Conservation (phyloP, 1,140 invertebrate genomes). For the Calosoma granatense region DNA sequence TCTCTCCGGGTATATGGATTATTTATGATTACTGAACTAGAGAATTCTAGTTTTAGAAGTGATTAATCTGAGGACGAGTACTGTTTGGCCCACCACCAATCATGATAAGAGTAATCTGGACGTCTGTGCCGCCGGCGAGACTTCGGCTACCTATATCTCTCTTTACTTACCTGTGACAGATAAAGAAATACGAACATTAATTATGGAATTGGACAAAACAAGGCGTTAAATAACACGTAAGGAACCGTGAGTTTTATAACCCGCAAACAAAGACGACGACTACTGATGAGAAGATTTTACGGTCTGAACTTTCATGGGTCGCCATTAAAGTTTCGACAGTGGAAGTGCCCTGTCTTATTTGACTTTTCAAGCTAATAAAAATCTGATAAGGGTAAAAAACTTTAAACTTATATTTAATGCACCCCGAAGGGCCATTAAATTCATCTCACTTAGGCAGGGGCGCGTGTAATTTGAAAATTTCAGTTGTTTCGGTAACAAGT, state of each 20-base stretch:
- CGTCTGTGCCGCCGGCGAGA: too few species aligned
- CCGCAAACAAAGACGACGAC: not conserved
- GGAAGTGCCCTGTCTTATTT: not conserved
- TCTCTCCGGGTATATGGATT: too few species aligned
- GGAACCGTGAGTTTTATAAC: not conserved
- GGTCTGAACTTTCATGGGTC: not conserved
- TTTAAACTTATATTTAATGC: slow-evolving; percentile 7
- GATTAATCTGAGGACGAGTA: too few species aligned
- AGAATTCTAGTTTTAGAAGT: too few species aligned
- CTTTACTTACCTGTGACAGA: too few species aligned
- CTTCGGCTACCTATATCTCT: too few species aligned
- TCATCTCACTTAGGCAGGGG: not conserved
- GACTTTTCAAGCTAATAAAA: slow-evolving; percentile 1
- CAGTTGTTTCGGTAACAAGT: too few species aligned
- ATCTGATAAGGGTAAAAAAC: not conserved
- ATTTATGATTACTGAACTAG: too few species aligned
- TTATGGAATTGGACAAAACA: not conserved
- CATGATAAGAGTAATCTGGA: too few species aligned
- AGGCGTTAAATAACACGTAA: not conserved
- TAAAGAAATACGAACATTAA: too few species aligned
- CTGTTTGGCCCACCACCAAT: too few species aligned
- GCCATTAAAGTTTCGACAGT: not conserved
- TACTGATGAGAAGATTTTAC: not conserved
- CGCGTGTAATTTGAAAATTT: too few species aligned
- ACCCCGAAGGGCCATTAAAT: slow-evolving; percentile 2